Conservation (phyloP, 2,113 vertebrate genomes). For the Chelonoidis abingdonii region DNA sequence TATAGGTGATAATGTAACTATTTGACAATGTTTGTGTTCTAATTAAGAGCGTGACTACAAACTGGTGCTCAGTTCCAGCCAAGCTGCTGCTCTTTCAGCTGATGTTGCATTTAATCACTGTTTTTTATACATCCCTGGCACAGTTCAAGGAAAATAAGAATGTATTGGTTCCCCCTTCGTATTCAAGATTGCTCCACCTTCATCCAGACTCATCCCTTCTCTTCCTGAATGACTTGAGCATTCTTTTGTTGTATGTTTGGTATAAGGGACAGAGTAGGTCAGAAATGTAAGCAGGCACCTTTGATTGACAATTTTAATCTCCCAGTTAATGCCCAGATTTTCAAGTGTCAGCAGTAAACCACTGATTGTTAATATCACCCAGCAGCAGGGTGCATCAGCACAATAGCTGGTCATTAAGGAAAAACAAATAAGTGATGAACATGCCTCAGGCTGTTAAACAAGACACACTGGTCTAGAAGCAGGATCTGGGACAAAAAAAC, state of each 20-base stretch:
- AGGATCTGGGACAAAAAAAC: constrained; percentile 6
- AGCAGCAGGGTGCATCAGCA: constrained; percentile 44
- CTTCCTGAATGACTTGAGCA: constrained; percentile 9
- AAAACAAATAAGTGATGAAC: constrained; percentile 61
- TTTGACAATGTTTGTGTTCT: constrained; percentile 72
- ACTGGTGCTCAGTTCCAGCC: constrained; percentile 49
- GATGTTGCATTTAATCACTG: constrained; percentile 15
- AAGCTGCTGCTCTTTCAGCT: constrained; percentile 46
- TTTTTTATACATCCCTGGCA: constrained; percentile 24
- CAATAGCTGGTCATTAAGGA: constrained; percentile 47
- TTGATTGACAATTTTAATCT: constrained; percentile 68
- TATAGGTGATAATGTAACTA: constrained; percentile 75
- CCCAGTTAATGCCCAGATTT: constrained; percentile 54
- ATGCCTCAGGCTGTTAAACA: constrained; percentile 34
- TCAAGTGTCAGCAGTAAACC: constrained; percentile 45
- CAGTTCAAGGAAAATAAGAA: constrained; percentile 53
- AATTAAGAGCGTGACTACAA: constrained; percentile 73
- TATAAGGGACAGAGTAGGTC: constrained; percentile 65
- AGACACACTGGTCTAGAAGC: not conserved
- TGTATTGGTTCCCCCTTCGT: constrained; percentile 51
- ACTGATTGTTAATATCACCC: constrained; percentile 40
- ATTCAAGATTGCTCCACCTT: constrained; percentile 52
- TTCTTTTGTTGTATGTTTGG: constrained; percentile 56
- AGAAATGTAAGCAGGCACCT: constrained; percentile 50
- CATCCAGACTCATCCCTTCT: constrained; percentile 36